Conservation (phyloP, 2,888 invertebrate genomes). For the Amorpha juglandis region DNA sequence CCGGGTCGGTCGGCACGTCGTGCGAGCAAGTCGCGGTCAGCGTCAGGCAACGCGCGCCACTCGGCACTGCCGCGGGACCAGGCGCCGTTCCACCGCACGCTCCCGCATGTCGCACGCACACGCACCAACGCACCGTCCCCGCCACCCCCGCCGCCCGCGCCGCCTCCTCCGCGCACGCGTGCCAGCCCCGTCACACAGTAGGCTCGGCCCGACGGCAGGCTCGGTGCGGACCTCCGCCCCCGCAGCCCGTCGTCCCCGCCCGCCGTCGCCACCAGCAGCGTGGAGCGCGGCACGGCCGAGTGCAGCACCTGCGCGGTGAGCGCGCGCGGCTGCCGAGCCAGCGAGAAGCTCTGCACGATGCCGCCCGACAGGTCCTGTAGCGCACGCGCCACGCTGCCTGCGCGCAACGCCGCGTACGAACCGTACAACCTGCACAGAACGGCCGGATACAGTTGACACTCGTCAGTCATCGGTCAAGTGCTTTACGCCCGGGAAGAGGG, state of each 20-base stretch:
- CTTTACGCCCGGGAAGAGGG: no score
- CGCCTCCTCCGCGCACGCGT: conserved; percentile 80
- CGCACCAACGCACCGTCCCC: conserved; percentile 84
- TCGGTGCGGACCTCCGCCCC: conserved; percentile 71
- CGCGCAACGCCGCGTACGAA: conserved; percentile 86
- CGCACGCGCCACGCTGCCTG: conserved; percentile 85
- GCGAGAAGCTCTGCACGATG: conserved; percentile 89
- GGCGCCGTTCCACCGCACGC: conserved; percentile 88
- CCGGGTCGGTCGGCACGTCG: conserved; percentile 63
- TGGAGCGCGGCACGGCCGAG: conserved; percentile 88
- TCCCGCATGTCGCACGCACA: conserved; percentile 88
- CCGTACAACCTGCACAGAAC: conserved; percentile 85
- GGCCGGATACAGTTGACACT: neutral
- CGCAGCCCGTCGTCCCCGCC: conserved; percentile 21
- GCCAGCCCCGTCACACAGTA: conserved; percentile 90
- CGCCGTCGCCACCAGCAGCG: conserved; percentile 84
- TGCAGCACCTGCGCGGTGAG: conserved; percentile 87
- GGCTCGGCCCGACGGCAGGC: conserved; percentile 86
- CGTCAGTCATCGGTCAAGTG: no score
- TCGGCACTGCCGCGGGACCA: conserved; percentile 89
- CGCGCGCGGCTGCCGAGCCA: conserved; percentile 86
- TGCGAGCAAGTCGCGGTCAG: conserved; percentile 86
- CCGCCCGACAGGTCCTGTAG: conserved; percentile 90
- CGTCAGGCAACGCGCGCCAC: conserved; percentile 87
- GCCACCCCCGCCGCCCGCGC: conserved; percentile 34